Evolutionary conservation across 2,888 invertebrate genomes (phyloP), one percentile per base, ranked within the genome.

Genomic region (Nemoura dubitans): DNA sequence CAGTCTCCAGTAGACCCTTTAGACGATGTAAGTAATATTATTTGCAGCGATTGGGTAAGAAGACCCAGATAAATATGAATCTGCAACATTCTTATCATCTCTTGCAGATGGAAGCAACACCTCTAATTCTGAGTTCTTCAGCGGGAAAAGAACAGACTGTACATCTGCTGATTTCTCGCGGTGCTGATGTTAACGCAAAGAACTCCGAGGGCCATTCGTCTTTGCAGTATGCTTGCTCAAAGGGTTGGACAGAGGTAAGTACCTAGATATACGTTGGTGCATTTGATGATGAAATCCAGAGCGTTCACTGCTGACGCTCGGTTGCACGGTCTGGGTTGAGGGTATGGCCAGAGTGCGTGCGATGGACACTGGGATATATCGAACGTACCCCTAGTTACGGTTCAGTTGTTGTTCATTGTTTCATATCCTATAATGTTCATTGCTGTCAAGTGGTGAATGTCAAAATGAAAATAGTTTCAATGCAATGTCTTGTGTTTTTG

Each of bases 211-310:
- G 96, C 0, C 97, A 97, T 91, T 95, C 96, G 76, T 93, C 97
- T 10, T 91, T 98, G 85, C 97, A 97, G 90, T 97, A 97, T 93
- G 96, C 97, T 78, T 95, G 96, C 87, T 97, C 97, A 0, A 97
- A 97, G 92, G 96, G 96, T 87, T 95, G 95, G 93, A 92, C 93
- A 89, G 94, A 95, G 91, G 96, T 96, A 91, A 90, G 89, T 30
- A n/a, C 36, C 36, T 3, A 36, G 36, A 10, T 36, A n/a, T 36
- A 10, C 5, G 10, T 36, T 10, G 3, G 36, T 36, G 36, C 3
- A 3, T 36, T 3, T 36, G 3, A 36, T 36, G 36, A 36, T 36
- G 5, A 36, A 6, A n/a, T n/a, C n/a, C n/a, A n/a, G n/a, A n/a
- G n/a, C n/a, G n/a, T n/a, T n/a, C n/a, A n/a, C n/a, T n/a, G n/a